A percentile compares a stretch with the other conserved stretches of the same genome.
Evolutionary conservation across 1,140 invertebrate genomes (phyloP).

Genomic region (Calycopis cecrops): DNA sequence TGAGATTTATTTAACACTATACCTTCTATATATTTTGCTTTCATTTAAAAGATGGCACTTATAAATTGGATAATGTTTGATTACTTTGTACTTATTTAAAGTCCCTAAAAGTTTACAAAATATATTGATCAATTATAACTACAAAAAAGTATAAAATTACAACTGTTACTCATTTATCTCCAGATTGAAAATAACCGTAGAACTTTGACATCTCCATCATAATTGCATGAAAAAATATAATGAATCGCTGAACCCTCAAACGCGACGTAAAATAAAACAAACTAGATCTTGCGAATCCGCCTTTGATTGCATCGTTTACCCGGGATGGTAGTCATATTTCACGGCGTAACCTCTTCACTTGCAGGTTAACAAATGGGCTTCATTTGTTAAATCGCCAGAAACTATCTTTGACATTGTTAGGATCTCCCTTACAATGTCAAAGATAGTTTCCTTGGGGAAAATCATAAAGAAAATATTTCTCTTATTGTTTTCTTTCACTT

Average conservation of each 20-base stretch:
- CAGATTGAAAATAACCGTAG: too few relatives aligned
- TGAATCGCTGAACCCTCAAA: slow-evolving; percentile 1
- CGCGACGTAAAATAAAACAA: neutral
- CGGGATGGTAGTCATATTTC: slow-evolving; percentile 64
- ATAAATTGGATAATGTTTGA: too few relatives aligned
- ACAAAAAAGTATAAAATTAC: too few relatives aligned
- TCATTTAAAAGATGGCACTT: too few relatives aligned
- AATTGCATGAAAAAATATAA: neutral
- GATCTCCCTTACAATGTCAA: too few relatives aligned
- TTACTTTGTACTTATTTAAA: too few relatives aligned
- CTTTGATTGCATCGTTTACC: slow-evolving; percentile 65
- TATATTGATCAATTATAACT: too few relatives aligned
- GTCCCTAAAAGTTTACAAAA: too few relatives aligned
- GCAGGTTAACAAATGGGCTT: slow-evolving; percentile 51
- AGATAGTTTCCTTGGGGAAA: too few relatives aligned
- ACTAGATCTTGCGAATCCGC: slow-evolving; percentile 51
- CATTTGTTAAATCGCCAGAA: slow-evolving; percentile 39
- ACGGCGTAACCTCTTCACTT: slow-evolving; percentile 42
- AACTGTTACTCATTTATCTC: too few relatives aligned
- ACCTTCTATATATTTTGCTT: neutral
- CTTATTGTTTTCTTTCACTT: neutral
- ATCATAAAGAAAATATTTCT: too few relatives aligned
- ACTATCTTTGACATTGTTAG: too few relatives aligned
- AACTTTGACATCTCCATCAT: neutral
- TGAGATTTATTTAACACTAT: slow-evolving; percentile 53